Base-by-base conservation (phyloP, 2,113 vertebrate species). In the Pachypanchax playfairii region DNA sequence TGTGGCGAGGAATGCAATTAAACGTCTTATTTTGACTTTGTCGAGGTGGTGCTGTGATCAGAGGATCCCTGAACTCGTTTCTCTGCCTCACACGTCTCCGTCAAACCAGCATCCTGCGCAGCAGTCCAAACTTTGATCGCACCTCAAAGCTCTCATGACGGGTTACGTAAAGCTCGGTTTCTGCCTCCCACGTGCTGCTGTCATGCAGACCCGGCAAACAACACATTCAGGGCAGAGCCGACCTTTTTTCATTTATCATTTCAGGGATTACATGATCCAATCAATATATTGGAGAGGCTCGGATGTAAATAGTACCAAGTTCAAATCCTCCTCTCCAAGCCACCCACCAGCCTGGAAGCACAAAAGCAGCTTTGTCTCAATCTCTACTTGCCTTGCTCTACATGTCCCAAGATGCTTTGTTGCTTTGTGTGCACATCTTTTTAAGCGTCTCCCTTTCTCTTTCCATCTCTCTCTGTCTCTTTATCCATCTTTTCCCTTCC, bases 401-500 rank as follows among this genome's bases (percentile, higher is more conserved):
- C 87, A 89, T 86, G 85, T 84, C 83, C 83, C 83, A 43, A 70
- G 84, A 89, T 86, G 79, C 84, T 90, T 90, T 90, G 87, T 87
- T 74, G 79, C 84, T 84, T 87, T 88, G 82, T 87, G 80, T 53
- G 68, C 47, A 73, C 81, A 87, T 89, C 80, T 87, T 85, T 88
- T 82, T 75, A 79, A 82, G 76, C 53, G 53, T 75, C 82, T 75
- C 77, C 79, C 82, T 65, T 72, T 82, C 60, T 75, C 71, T 77
- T 55, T 78, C 75, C 51, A 54, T 81, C 65, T 62, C 63, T 85
- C 79, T 62, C 52, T 57, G 56, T 85, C 82, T 82, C 68, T 56
- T 73, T 80, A 79, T 85, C 78, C 75, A 55, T 74, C 78, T 66
- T 44, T 71, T 75, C 41, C 67, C 82, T 65, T 71, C 73, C 56